Base-by-base conservation (phyloP, 2,888 invertebrate genomes). In the Spialia ferax region DNA sequence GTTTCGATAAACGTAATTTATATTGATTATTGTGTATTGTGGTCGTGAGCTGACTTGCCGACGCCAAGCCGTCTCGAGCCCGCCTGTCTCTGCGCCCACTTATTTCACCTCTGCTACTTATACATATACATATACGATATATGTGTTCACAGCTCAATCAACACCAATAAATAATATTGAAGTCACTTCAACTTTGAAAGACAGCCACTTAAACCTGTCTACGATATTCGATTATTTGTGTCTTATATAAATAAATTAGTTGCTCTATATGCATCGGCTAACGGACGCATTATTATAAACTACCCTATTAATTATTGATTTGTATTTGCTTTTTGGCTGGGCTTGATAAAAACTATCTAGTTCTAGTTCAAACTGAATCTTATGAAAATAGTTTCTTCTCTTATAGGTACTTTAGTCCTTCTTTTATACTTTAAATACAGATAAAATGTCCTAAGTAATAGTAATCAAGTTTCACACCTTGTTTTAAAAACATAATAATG, bases 11-110 rank as follows among this genome's bases (percentile, higher is more conserved):
- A 60, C 60, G 45, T 69, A 71, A 71, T 70, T 71, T 69, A 59
- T 67, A 71, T 71, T 70, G 63, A 59, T 63, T 62, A 65, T 70
- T 70, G 59, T 67, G 66, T 66, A 63, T 69, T 69, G 66, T 71
- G 76, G 73, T 70, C 75, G 73, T 70, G 75, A 73, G 73, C 64
- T 45, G 71, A 60, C 8, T 50, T 69, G 78, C 72, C 79, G 87
- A 76, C 88, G 87, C 88, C 88, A 82, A 75, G 85, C 89, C 70
- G 89, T 89, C 89, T 88, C 85, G 77, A 70, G 66, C 65, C 72
- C 73, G 74, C 62, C 64, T 68, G 73, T 72, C 73, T 70, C 70
- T 70, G 70, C 74, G 73, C 74, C 77, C 73, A 75, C 74, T 77
- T 77, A 75, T 76, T 75, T 76, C 73, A 74, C 75, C 72, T 74